A percentile compares a stretch with the other conserved stretches of the same genome.
These are phyloP conservation scores for Lagenorhynchus albirostris DNA, from an alignment of 2,113 vertebrate genomes.

Conservation along the genomic window DNA sequence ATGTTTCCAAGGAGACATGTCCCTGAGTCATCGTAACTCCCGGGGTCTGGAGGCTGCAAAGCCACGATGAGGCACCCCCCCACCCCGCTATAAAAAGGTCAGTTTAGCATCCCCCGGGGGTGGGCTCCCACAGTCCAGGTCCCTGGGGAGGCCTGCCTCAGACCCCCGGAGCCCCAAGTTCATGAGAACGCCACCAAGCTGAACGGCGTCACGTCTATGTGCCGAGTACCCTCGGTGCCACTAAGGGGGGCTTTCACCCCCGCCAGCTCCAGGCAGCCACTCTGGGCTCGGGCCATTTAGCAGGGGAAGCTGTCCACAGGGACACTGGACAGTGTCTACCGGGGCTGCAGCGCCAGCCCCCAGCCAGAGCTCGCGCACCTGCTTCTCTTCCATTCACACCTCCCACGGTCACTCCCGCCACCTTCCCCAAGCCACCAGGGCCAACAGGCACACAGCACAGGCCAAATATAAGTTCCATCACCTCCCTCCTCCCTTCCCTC, in stretches of 20 bases:
- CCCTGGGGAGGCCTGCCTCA: conserved; percentile 27
- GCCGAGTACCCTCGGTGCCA: not conserved
- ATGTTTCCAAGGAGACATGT: conserved; percentile 67
- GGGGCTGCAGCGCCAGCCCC: not conserved
- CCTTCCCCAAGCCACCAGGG: not conserved
- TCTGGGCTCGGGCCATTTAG: not conserved
- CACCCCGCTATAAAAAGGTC: conserved; percentile 51
- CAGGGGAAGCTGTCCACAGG: conserved; percentile 13
- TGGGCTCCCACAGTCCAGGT: conserved; percentile 51
- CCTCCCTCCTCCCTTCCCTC: not conserved
- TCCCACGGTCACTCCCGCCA: not conserved
- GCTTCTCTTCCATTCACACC: not conserved
- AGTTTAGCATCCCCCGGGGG: conserved; percentile 56
- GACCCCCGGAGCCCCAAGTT: conserved; percentile 61
- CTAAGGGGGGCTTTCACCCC: conserved; percentile 62
- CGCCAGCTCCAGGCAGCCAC: conserved; percentile 61
- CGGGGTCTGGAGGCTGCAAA: conserved; percentile 44
- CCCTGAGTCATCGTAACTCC: conserved; percentile 44
- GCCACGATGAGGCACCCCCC: conserved; percentile 9
- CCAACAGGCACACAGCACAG: not conserved
- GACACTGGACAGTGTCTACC: not conserved
- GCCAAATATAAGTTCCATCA: not conserved
- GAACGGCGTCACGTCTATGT: not conserved
- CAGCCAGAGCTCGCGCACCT: not conserved
- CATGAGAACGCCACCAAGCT: conserved; percentile 54